phyloP scores from a whole-genome alignment of 2,113 vertebrate genomes.

The Glaucidium brasilianum region DNA sequence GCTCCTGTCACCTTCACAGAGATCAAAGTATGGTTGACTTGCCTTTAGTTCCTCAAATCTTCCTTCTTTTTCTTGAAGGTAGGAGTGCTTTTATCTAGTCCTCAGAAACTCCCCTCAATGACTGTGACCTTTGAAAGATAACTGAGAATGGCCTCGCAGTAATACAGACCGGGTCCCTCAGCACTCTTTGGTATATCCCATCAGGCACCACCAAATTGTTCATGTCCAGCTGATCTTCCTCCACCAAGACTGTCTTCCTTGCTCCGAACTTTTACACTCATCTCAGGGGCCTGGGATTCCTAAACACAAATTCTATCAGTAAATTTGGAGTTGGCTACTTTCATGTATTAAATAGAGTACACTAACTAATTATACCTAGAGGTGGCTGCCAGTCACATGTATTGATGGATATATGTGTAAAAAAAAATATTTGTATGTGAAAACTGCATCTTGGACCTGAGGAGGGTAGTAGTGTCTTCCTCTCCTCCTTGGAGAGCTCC shows the following conservation, averaged over 20 bases:
- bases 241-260: background rate
- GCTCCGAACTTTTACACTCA: background rate
- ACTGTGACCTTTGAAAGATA: background rate
- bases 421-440: background rate
- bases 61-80: background rate
- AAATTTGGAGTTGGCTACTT: background rate
- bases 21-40: background rate
- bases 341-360: background rate
- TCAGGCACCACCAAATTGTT: background rate
- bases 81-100: background rate
- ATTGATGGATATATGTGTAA: background rate
- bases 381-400: background rate
- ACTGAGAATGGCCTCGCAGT: background rate
- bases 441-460: background rate
- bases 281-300: background rate
- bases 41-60: background rate
- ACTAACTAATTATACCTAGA: background rate
- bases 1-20: background rate
- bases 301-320: background rate
- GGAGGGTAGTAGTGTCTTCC: background rate
- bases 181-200: background rate
- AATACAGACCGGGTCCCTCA: background rate
- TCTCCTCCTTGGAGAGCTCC: background rate
- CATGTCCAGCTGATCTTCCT: background rate
- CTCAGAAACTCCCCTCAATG: background rate